Evolutionary conservation across 2,797 vertebrate species (phyloP).

Genomic region (Triplophysa bombifrons): DNA sequence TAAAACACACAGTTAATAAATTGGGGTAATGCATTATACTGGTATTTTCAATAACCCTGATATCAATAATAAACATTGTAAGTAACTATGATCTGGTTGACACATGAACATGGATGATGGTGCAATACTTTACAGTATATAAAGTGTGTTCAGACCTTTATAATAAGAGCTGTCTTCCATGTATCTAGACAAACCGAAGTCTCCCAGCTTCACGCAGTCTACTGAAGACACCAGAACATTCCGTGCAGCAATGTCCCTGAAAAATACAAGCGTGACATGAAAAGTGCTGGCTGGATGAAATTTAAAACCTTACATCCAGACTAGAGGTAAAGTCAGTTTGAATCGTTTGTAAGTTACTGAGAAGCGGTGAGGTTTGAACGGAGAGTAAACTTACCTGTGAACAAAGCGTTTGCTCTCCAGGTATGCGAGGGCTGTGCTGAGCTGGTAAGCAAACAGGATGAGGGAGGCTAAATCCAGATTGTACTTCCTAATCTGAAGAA

Average conservation of each 20-base stretch:
- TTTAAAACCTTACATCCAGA: background rate
- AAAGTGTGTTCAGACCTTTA: conserved; percentile 82
- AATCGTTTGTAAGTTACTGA: background rate
- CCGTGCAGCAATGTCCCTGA: conserved; percentile 96
- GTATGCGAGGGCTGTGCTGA: conserved; percentile 95
- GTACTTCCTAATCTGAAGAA: conserved; percentile 97
- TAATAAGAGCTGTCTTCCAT: conserved; percentile 99
- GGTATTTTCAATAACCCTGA: too few relatives aligned
- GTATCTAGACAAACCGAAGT: conserved; percentile 96
- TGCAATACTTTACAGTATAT: too few relatives aligned
- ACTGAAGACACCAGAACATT: conserved; percentile 93
- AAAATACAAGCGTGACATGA: background rate
- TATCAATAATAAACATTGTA: too few relatives aligned
- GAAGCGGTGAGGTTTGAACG: too few relatives aligned
- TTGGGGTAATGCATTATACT: too few relatives aligned
- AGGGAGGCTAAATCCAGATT: conserved; percentile 91
- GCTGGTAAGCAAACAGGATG: conserved; percentile 95
- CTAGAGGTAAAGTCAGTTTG: background rate
- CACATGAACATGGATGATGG: too few relatives aligned
- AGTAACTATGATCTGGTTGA: too few relatives aligned
- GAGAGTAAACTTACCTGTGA: conserved; percentile 84
- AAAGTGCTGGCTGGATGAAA: background rate
- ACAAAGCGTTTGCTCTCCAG: conserved; percentile 98
- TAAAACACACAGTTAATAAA: too few relatives aligned
- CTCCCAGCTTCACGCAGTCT: conserved; percentile 96